Conservation (phyloP, 1,140 invertebrate genomes). For the Drosophila truncata region DNA sequence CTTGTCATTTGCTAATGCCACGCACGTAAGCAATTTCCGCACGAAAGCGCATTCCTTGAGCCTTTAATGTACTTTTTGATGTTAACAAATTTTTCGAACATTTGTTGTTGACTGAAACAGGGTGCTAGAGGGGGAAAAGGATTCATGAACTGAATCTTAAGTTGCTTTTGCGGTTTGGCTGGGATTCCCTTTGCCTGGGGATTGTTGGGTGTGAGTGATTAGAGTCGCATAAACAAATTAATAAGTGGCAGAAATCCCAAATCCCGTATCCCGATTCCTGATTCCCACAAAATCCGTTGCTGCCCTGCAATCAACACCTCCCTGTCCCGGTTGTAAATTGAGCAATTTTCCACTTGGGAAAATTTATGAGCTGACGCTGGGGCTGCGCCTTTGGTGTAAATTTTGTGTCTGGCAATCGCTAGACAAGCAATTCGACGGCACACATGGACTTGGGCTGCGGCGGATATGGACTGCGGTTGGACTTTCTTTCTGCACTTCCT, state of each 20-base stretch:
- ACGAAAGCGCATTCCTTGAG: slow-evolving; percentile 83
- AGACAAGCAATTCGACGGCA: slow-evolving; percentile 39
- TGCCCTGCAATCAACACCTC: slow-evolving; percentile 68
- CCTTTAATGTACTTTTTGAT: slow-evolving; percentile 84
- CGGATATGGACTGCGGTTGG: slow-evolving; percentile 7
- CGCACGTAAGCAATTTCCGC: slow-evolving; percentile 83
- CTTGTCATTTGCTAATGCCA: slow-evolving; percentile 78
- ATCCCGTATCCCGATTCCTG: not conserved
- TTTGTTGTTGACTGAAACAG: slow-evolving; percentile 69
- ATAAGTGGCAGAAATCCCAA: slow-evolving; percentile 33
- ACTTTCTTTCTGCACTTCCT: slow-evolving; percentile 19
- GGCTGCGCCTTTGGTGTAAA: slow-evolving; percentile 49
- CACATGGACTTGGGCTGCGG: slow-evolving; percentile 11
- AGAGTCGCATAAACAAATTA: slow-evolving; percentile 76
- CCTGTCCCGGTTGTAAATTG: slow-evolving; percentile 55
- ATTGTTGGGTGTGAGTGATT: slow-evolving; percentile 71
- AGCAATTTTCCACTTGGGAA: slow-evolving; percentile 62
- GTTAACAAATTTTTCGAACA: slow-evolving; percentile 83
- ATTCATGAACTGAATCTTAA: slow-evolving; percentile 67
- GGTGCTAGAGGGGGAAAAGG: not conserved
- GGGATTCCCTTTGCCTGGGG: not conserved
- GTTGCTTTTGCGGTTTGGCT: slow-evolving; percentile 36
- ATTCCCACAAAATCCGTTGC: slow-evolving; percentile 19
- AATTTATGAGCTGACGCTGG: slow-evolving; percentile 58
- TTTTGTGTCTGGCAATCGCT: slow-evolving; percentile 45